phyloP scores from a whole-genome alignment of 2,797 vertebrate genomes.

The Mormyrus hasselquistii region DNA sequence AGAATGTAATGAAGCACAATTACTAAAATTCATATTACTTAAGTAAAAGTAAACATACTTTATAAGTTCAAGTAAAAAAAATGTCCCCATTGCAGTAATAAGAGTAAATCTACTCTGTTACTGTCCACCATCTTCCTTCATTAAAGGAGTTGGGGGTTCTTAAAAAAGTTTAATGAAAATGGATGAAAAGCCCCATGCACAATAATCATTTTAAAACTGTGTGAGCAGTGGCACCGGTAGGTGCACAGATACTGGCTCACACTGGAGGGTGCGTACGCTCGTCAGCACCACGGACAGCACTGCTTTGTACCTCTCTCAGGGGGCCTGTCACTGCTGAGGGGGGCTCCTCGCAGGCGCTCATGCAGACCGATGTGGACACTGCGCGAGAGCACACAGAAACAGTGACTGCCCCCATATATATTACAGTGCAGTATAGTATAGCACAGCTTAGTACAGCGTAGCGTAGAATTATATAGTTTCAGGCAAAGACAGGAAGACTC shows the following conservation, averaged over 20 bases:
- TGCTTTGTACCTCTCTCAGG: constrained; percentile 44
- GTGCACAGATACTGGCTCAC: background rate
- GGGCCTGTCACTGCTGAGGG: constrained; percentile 29
- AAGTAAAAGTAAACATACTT: background rate
- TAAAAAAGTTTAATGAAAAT: background rate
- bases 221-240: constrained; percentile 38
- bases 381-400: background rate
- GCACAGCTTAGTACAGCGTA: background rate
- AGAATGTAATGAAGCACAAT: background rate
- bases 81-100: background rate
- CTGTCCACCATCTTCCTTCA: background rate
- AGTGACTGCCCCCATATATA: background rate
- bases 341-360: constrained; percentile 32
- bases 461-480: background rate
- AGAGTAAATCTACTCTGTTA: background rate
- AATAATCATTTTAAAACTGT: background rate
- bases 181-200: background rate
- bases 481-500: background rate
- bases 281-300: constrained; percentile 70
- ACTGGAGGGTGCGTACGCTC: background rate
- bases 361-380: constrained; percentile 33
- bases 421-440: background rate
- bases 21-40: background rate
- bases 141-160: background rate
- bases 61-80: background rate